Percentiles rank a stretch among this genome's conserved stretches.
These are phyloP conservation scores for Bubalus kerabau DNA, from an alignment of 2,113 vertebrate species.

Conservation along the genomic window DNA sequence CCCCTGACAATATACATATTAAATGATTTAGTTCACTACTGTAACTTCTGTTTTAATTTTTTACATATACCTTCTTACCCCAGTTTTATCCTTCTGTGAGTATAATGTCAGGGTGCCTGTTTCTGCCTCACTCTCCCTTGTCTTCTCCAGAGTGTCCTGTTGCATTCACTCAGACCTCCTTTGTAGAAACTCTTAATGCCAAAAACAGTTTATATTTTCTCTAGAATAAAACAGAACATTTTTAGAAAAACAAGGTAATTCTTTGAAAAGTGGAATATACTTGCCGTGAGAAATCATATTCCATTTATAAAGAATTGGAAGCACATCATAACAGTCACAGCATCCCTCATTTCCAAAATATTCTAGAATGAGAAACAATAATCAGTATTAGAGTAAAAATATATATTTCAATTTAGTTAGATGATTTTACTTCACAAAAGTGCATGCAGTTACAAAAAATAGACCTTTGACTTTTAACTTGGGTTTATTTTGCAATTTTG, in stretches of 20 bases:
- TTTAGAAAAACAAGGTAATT: background rate
- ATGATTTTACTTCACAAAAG: conserved; percentile 60
- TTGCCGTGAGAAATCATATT: background rate
- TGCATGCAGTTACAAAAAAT: conserved; percentile 29
- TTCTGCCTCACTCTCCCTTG: background rate
- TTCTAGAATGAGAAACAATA: conserved; percentile 70
- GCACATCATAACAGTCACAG: conserved; percentile 35
- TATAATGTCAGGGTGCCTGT: background rate
- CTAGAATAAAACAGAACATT: background rate
- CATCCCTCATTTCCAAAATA: conserved; percentile 38
- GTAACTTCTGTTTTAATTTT: background rate
- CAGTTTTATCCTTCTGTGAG: background rate
- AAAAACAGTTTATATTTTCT: background rate
- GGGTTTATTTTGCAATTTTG: conserved; percentile 67
- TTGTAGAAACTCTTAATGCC: background rate
- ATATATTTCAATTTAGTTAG: conserved; percentile 62
- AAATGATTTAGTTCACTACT: background rate
- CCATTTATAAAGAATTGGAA: conserved; percentile 29
- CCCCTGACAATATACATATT: background rate
- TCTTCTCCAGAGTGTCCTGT: background rate
- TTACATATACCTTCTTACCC: background rate
- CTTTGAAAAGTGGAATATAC: background rate
- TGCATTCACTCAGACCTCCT: background rate
- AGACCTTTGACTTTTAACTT: conserved; percentile 67
- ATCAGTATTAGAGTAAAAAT: conserved; percentile 63